Evolutionary conservation across 2,113 vertebrate species (phyloP).

Genomic region (Pygathrix nemaeus): DNA sequence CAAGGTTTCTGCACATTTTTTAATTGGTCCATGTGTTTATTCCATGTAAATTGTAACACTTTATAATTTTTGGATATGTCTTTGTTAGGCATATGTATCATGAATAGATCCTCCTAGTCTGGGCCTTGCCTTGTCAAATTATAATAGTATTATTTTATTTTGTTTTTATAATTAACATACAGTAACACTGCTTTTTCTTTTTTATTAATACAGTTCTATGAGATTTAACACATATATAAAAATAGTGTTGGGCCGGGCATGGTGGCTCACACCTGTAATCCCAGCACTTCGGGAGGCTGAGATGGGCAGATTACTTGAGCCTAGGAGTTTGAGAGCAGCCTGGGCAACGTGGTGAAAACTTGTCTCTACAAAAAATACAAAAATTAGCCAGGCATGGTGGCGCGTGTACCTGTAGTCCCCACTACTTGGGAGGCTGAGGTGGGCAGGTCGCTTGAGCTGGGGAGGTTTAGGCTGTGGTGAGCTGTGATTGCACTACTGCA

Average conservation of each 20-base stretch:
- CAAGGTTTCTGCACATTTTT: not conserved
- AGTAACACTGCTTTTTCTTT: not conserved
- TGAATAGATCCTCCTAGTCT: not conserved
- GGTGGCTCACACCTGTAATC: not conserved
- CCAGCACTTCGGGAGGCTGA: not conserved
- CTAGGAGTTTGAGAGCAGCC: not conserved
- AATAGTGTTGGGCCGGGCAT: not conserved
- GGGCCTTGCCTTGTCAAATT: not conserved
- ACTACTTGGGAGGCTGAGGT: not conserved
- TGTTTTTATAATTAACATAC: not conserved
- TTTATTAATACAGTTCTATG: too few relatives aligned
- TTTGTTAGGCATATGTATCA: not conserved
- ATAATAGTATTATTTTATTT: not conserved
- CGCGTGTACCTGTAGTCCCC: not conserved
- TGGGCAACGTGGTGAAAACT: not conserved
- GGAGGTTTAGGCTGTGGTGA: not conserved
- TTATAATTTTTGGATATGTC: not conserved
- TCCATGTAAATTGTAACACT: not conserved
- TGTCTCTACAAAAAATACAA: not conserved
- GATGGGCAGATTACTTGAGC: not conserved
- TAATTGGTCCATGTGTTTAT: not conserved
- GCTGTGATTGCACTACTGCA: not conserved
- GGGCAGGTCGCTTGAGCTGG: not conserved
- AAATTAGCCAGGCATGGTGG: not conserved
- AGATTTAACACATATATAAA: too few relatives aligned